Evolutionary conservation across 2,888 invertebrate genomes (phyloP), one percentile per base, ranked within the genome.

Genomic region (Cyaniris semiargus): DNA sequence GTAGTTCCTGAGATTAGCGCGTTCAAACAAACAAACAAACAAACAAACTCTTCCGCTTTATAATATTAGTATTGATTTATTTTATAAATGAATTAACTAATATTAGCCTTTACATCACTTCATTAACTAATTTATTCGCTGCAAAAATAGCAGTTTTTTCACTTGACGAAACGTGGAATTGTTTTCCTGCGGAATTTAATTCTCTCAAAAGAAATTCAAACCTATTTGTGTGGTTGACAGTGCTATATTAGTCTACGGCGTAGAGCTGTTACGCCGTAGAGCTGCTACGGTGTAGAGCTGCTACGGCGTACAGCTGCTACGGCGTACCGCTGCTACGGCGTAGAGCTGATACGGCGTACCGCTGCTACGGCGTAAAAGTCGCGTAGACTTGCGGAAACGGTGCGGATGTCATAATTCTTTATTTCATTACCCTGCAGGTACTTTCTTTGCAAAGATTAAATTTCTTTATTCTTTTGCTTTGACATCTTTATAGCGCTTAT

Each of bases 341-440:
- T 58, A 58, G 21, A 21, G 6, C 34, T 34, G 23, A 23, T 72
- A 72, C 48, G 72, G 3, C 48, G 23, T 72, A 72, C 48, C 48
- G n/a, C n/a, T n/a, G 58, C 76, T 76, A 58, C 76, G 76, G 23
- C 71, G 71, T 71, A 76, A 71, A 70, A 21, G 18, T 76, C 71
- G 56, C 78, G 60, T 56, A 56, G 77, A 78, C 71, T 79, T 78
- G 76, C 77, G 79, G 76, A 77, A 78, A 76, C 76, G 80, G 79
- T 80, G 77, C 79, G 81, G 80, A 80, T 79, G 80, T 81, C 79
- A 79, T 81, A 81, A 81, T 80, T 81, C 78, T 79, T 81, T 79
- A 81, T 80, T 81, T 79, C 81, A 81, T 80, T 81, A 80, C 81
- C 79, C 80, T 77, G 79, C 80, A 80, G 80, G 79, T 80, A 78